A percentile compares a stretch with the other conserved stretches of the same genome.
Conservation (phyloP, 1,140 invertebrate genomes). For the Cyphomyrmex costatus region DNA sequence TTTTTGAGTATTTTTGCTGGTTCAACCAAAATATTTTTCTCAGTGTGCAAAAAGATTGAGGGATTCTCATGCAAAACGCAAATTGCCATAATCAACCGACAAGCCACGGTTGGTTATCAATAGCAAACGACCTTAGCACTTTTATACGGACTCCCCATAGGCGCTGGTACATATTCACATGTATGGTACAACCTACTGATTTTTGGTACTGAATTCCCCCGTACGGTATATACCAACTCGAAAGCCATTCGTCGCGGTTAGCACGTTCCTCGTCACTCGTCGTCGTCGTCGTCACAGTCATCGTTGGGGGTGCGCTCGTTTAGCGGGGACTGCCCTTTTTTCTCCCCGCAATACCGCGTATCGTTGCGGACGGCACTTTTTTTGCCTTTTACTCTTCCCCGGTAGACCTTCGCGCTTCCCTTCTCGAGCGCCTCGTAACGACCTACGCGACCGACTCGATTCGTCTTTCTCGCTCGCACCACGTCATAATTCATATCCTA, state of each 20-base stretch:
- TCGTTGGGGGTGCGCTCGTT: slow-evolving; percentile 70
- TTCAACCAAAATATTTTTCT: too few species aligned
- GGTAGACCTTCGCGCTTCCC: slow-evolving; percentile 41
- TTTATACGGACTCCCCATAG: background rate
- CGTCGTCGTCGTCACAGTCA: slow-evolving; percentile 51
- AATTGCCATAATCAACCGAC: background rate
- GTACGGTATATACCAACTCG: slow-evolving; percentile 28
- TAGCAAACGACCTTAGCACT: slow-evolving; percentile 31
- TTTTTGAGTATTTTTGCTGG: too few species aligned
- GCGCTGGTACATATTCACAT: background rate
- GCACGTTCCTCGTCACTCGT: slow-evolving; percentile 56
- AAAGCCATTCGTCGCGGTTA: slow-evolving; percentile 72
- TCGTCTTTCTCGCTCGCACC: slow-evolving; percentile 82
- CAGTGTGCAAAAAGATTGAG: background rate
- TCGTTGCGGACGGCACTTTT: slow-evolving; percentile 73
- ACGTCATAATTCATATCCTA: slow-evolving; percentile 86
- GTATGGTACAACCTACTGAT: slow-evolving; percentile 17
- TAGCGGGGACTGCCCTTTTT: slow-evolving; percentile 67
- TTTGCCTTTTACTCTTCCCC: slow-evolving; percentile 73
- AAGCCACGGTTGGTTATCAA: slow-evolving; percentile 2
- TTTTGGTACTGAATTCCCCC: slow-evolving; percentile 19
- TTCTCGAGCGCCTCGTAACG: slow-evolving; percentile 71
- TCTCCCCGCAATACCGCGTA: slow-evolving; percentile 60
- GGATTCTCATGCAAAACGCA: background rate
- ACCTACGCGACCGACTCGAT: slow-evolving; percentile 81